A percentile compares a stretch with the other conserved stretches of the same genome.
phyloP scores from a whole-genome alignment of 2,797 vertebrate genomes.

The Crocidura indochinensis region DNA sequence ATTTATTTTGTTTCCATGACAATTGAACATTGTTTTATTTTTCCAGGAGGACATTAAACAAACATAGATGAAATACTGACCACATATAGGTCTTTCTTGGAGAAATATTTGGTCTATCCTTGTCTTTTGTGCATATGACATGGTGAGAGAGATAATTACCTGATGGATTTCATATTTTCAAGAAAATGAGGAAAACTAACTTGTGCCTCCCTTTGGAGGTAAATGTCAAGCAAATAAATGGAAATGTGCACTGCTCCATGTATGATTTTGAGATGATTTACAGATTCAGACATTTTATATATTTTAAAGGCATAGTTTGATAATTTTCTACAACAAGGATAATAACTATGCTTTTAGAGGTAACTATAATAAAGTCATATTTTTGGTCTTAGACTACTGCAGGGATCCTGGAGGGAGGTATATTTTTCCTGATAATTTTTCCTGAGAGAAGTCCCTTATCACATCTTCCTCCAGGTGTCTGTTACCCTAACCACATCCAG shows the following conservation, averaged over 20 bases:
- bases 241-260: neutral
- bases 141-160: constrained; percentile 70
- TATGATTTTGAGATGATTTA: constrained; percentile 30
- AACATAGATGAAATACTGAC: constrained; percentile 53
- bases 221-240: constrained; percentile 77
- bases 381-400: constrained; percentile 44
- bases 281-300: neutral
- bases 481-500: neutral
- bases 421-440: neutral
- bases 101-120: constrained; percentile 47
- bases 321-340: constrained; percentile 61
- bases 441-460: too few species aligned
- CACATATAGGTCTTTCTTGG: constrained; percentile 11
- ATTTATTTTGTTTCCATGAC: constrained; percentile 75
- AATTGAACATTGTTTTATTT: constrained; percentile 59
- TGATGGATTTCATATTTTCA: constrained; percentile 72
- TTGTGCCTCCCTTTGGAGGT: constrained; percentile 57
- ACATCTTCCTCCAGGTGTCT: neutral
- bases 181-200: constrained; percentile 68
- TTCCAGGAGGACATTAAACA: constrained; percentile 69
- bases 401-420: constrained; percentile 38
- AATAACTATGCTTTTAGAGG: constrained; percentile 73
- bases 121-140: constrained; percentile 66
- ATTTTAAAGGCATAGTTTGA: constrained; percentile 14
- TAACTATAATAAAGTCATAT: constrained; percentile 66